Percentiles rank a stretch among this genome's conserved stretches.
Conservation (phyloP, 1,140 invertebrate genomes). For the Leptinotarsa texana region DNA sequence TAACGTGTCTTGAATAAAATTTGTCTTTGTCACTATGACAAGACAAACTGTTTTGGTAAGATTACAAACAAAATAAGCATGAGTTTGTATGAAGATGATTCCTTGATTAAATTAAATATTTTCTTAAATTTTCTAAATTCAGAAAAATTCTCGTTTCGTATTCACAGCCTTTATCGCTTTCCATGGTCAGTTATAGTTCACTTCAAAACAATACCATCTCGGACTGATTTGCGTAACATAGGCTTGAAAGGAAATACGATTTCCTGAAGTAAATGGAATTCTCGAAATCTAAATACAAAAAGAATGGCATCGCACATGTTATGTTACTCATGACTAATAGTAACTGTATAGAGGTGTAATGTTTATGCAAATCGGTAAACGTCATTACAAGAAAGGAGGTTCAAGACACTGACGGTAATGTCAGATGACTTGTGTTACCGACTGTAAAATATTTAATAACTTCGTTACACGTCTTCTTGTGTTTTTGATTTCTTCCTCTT, state of each 20-base stretch:
- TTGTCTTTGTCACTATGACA: too few species aligned
- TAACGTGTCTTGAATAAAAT: too few species aligned
- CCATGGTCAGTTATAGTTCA: too few species aligned
- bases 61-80: too few species aligned
- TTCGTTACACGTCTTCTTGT: neutral
- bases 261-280: neutral
- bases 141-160: too few species aligned
- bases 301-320: neutral
- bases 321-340: constrained; percentile 2
- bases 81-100: too few species aligned
- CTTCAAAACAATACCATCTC: too few species aligned
- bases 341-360: neutral
- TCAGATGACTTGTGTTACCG: neutral
- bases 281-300: neutral
- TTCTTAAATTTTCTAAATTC: too few species aligned
- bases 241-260: neutral
- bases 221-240: too few species aligned
- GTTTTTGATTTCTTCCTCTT: neutral
- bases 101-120: too few species aligned
- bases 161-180: too few species aligned
- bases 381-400: neutral
- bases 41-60: too few species aligned
- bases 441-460: constrained; percentile 1
- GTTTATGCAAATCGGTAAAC: neutral
- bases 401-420: neutral